Conservation (phyloP, 2,797 vertebrate genomes). For the Betta splendens region DNA sequence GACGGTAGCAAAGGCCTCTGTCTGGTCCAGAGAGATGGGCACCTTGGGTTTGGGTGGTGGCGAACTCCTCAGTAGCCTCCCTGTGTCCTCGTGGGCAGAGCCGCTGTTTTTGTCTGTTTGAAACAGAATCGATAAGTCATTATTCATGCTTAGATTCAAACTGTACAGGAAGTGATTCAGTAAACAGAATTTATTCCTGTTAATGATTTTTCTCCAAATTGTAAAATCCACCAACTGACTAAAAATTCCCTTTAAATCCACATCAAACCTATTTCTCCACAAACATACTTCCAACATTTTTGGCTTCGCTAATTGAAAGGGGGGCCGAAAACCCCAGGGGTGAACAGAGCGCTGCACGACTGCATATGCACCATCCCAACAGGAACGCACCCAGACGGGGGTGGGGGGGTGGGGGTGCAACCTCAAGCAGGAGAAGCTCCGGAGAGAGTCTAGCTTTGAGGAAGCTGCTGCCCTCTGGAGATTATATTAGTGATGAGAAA, state of each 20-base stretch:
- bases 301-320: constrained; percentile 33
- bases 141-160: neutral
- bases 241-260: constrained; percentile 36
- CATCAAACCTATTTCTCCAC: constrained; percentile 15
- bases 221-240: constrained; percentile 17
- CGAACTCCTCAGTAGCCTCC: constrained; percentile 71
- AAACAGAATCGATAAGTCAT: neutral
- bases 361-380: constrained; percentile 29
- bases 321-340: constrained; percentile 26
- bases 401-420: no score
- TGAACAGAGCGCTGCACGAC: constrained; percentile 14
- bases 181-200: constrained; percentile 3
- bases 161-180: neutral
- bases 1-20: constrained; percentile 89
- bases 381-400: no score
- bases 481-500: no score
- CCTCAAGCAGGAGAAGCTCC: no score
- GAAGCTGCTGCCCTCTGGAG: no score
- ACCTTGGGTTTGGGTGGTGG: constrained; percentile 80
- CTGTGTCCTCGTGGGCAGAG: constrained; percentile 67
- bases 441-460: no score
- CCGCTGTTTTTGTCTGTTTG: constrained; percentile 77
- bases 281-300: constrained; percentile 22
- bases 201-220: constrained; percentile 21
- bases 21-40: constrained; percentile 81